Evolutionary conservation across 2,888 invertebrate species (phyloP), one percentile per base, ranked within the genome.

Genomic region (Autographa gamma): DNA sequence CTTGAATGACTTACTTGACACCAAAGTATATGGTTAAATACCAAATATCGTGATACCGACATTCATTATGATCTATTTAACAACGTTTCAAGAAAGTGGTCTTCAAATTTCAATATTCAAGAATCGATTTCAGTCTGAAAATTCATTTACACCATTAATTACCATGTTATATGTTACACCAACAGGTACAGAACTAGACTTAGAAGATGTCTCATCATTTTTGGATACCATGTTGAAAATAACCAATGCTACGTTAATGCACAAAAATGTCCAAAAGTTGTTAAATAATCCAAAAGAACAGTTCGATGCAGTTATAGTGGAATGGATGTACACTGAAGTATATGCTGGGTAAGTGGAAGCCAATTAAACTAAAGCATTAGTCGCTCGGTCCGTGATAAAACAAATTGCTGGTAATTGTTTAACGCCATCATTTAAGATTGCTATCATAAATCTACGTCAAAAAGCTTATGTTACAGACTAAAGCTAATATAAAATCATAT

Each of bases 251-350:
- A 58, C 56, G 48, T 8, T 67, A 5, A 41, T 58, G 43, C 56
- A 67, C 34, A 18, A n/a, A 9, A 67, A 67, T 62, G 62, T 62
- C 3, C 41, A 67, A n/a, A 67, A 56, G 4, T 32, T 62, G 13
- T 18, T 62, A 41, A 52, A 54, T 9, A 60, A 66, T 41, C 6
- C 18, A 6, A 32, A 56, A 11, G 58, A 62, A 32, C 5, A 62
- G 31, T 67, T 67, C 34, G 56, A 62, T 48, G 62, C 67, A 32
- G 77, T 91, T n/a, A 77, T 90, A 0, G 82, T 74, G 0, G 89
- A 90, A 65, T 90, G 87, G 87, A 77, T 89, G 80, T 88, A 80
- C 66, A 81, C 65, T 38, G 88, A 89, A 64, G 43, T 89, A 0
- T 84, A 80, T 66, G 66, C 76, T 56, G 83, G 84, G 88, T 87